Evolutionary conservation across 2,888 invertebrate species (phyloP).

Genomic region (Folsomia candida): DNA sequence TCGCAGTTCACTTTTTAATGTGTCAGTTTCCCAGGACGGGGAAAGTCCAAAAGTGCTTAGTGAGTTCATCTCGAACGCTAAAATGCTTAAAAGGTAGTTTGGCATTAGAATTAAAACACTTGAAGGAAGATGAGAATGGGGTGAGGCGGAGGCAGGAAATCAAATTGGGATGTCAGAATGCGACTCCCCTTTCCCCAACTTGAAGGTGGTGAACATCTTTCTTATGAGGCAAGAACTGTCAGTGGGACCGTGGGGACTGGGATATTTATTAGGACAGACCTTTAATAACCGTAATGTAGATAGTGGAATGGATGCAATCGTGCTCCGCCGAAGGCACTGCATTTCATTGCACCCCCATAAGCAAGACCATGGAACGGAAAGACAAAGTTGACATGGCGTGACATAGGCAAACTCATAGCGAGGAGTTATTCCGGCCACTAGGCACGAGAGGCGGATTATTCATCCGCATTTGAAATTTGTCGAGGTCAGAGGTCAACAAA

Average conservation of each 20-base stretch:
- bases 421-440: background rate
- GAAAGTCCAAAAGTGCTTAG: background rate
- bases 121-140: background rate
- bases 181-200: slow-evolving; percentile 3
- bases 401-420: background rate
- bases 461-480: too few relatives aligned
- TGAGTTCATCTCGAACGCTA: background rate
- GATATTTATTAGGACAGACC: slow-evolving; percentile 14
- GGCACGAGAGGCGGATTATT: too few relatives aligned
- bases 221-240: slow-evolving; percentile 11
- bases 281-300: slow-evolving; percentile 6
- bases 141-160: background rate
- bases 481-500: too few relatives aligned
- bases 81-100: background rate
- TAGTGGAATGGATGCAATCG: background rate
- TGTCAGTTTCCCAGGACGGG: background rate
- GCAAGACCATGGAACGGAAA: background rate
- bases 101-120: background rate
- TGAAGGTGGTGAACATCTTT: slow-evolving; percentile 28
- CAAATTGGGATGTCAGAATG: background rate
- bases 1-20: background rate
- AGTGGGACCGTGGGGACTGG: slow-evolving; percentile 8
- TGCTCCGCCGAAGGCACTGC: background rate
- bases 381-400: background rate
- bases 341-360: background rate